Base-by-base conservation (phyloP, 2,888 invertebrate genomes). In the Craniophora ligustri region DNA sequence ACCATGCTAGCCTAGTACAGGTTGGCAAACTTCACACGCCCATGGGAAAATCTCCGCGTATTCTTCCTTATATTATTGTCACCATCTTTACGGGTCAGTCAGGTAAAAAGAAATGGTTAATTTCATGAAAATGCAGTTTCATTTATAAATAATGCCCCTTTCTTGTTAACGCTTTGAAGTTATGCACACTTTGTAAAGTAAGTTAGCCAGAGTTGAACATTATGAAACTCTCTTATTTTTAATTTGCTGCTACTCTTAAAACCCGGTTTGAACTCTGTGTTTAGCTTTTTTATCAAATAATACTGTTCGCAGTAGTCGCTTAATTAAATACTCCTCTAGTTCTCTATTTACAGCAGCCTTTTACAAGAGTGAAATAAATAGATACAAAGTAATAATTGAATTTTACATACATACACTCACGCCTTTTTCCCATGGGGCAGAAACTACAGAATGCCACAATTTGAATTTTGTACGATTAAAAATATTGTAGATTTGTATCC, bases 231-330 rank as follows among this genome's bases (percentile, higher is more conserved):
- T 26, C n/a, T 49, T 41, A 38, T 45, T 45, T 54, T 55, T 45
- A 58, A 46, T 58, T 45, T 50, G 41, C 50, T 30, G 42, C 18
- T 45, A 38, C 8, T 31, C 15, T 11, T 13, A 14, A 32, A 44
- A 32, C 23, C n/a, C 6, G 32, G 15, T 7, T 48, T 26, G 4
- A 41, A 18, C 16, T 10, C 6, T 21, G 8, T 32, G 13, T 39
- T 21, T 32, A 7, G 18, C 5, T 16, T 45, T 5, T 32, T 30
- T 15, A n/a, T 18, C 8, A 30, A n/a, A 18, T 14, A 21, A 16
- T 28, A 23, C 5, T 15, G 4, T 36, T 11, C 21, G 13, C 21
- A 7, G 8, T 38, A 41, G 30, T 42, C 28, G 19, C 28, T 5
- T 41, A 38, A 49, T 50, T 38, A 19, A 57, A 36, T 23, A 45